Evolutionary conservation across 2,888 invertebrate genomes (phyloP).

Genomic region (Lapara coniferarum): DNA sequence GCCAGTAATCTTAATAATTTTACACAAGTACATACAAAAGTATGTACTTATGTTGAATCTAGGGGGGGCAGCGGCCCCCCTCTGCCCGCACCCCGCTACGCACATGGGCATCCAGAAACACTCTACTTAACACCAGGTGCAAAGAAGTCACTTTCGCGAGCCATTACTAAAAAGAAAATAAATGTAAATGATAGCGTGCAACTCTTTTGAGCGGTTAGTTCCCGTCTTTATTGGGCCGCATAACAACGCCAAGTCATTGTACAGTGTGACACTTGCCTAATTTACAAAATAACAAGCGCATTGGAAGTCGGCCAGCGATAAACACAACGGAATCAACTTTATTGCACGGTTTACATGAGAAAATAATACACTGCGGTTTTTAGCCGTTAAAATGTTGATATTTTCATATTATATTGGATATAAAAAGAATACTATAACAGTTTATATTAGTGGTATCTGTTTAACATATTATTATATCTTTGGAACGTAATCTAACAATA

Average conservation of each 20-base stretch:
- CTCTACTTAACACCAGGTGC: too few relatives aligned
- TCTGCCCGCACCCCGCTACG: too few relatives aligned
- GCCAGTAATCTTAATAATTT: too few relatives aligned
- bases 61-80: too few relatives aligned
- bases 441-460: neutral
- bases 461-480: too few relatives aligned
- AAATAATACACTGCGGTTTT: conserved; percentile 26
- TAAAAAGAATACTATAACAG: neutral
- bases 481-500: too few relatives aligned
- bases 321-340: conserved; percentile 30
- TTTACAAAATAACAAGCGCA: conserved; percentile 29
- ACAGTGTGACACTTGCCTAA: conserved; percentile 28
- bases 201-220: neutral
- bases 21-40: too few relatives aligned
- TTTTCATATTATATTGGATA: conserved; percentile 1
- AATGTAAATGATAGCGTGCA: neutral
- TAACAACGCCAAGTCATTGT: conserved; percentile 21
- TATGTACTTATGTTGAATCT: too few relatives aligned
- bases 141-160: too few relatives aligned
- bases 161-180: neutral
- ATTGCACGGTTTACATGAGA: conserved; percentile 25
- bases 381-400: neutral
- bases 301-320: conserved; percentile 32
- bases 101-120: too few relatives aligned
- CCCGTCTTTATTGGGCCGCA: conserved; percentile 9